These are phyloP conservation scores for Vombatus ursinus DNA, from an alignment of 2,113 vertebrate genomes.

Conservation along the genomic window DNA sequence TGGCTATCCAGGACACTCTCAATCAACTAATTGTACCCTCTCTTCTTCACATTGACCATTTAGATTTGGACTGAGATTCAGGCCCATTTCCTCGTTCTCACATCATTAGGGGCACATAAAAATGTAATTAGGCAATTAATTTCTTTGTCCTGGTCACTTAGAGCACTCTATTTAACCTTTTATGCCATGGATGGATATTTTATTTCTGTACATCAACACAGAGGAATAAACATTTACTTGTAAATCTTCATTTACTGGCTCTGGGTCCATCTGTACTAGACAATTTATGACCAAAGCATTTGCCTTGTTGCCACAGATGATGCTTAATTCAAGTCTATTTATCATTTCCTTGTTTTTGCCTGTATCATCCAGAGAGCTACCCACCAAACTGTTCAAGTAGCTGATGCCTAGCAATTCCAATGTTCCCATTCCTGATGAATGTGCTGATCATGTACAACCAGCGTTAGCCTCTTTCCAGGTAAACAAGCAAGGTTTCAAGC, in stretches of 20 bases:
- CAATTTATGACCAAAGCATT: not conserved
- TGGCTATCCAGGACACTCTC: not conserved
- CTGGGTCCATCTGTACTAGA: not conserved
- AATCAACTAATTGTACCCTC: not conserved
- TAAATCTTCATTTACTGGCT: constrained; percentile 20
- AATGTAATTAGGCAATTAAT: not conserved
- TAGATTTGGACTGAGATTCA: not conserved
- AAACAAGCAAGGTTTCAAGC: not conserved
- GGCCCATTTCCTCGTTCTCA: not conserved
- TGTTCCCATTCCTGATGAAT: not conserved
- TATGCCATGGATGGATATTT: not conserved
- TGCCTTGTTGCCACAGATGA: not conserved
- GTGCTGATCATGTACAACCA: not conserved
- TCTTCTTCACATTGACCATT: not conserved
- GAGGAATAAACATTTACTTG: not conserved
- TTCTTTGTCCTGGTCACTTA: constrained; percentile 29
- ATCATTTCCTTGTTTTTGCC: constrained; percentile 10
- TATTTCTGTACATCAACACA: not conserved
- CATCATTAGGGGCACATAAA: constrained; percentile 5
- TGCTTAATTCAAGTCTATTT: not conserved
- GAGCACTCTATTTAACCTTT: not conserved
- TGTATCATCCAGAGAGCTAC: not conserved
- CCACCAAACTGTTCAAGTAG: constrained; percentile 13
- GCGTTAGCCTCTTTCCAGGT: not conserved
- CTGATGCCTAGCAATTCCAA: not conserved